phyloP scores from a whole-genome alignment of 2,888 invertebrate genomes.

The Chironomus riparius region DNA sequence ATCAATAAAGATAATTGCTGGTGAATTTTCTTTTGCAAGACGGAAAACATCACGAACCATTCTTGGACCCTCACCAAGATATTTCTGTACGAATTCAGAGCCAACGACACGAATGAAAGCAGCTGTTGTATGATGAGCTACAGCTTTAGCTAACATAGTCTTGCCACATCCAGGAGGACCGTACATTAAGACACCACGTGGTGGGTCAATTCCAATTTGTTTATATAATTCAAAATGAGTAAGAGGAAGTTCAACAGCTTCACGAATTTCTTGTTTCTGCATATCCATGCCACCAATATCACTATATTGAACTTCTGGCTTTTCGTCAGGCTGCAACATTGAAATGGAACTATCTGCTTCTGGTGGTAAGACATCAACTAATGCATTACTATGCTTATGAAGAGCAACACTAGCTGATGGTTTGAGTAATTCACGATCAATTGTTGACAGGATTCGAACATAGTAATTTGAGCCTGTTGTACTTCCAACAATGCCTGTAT shows the following conservation, averaged over 20 bases:
- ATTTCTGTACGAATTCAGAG: constrained; percentile 99
- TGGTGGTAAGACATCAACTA: constrained; percentile 97
- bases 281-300: constrained; percentile 99
- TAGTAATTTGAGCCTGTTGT: constrained; percentile 99
- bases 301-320: constrained; percentile 93
- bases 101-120: constrained; percentile 98
- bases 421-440: constrained; percentile 93
- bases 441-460: constrained; percentile 95
- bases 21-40: constrained; percentile 97
- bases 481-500: constrained; percentile 97
- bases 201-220: constrained; percentile 98
- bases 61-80: constrained; percentile 95
- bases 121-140: constrained; percentile 97
- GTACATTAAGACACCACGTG: constrained; percentile 95
- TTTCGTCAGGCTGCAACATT: constrained; percentile 95
- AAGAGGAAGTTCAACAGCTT: constrained; percentile 95
- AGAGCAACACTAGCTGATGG: constrained; percentile 97
- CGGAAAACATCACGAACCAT: constrained; percentile 99
- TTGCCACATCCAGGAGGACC: constrained; percentile 99
- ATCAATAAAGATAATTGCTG: constrained; percentile 99
- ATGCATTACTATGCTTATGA: constrained; percentile 99
- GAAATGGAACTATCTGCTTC: constrained; percentile 99
- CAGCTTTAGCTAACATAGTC: constrained; percentile 98
- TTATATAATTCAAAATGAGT: constrained; percentile 98
- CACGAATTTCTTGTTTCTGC: constrained; percentile 98